phyloP scores from a whole-genome alignment of 2,113 vertebrate genomes.

The Lepus europaeus region DNA sequence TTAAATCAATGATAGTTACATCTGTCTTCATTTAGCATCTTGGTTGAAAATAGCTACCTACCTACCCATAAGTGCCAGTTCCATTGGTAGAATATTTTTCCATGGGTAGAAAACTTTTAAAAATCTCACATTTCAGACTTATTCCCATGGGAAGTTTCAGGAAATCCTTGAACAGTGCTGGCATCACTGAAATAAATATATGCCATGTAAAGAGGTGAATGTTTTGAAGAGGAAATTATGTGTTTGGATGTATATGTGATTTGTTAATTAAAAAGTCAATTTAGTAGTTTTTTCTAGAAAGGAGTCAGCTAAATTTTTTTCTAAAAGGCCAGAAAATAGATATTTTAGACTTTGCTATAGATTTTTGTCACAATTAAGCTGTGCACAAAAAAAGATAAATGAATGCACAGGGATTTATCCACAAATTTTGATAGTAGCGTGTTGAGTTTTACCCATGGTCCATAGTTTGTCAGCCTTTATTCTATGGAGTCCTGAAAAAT shows the following conservation, averaged over 20 bases:
- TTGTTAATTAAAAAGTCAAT: constrained; percentile 21
- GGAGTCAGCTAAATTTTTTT: neutral
- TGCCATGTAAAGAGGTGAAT: neutral
- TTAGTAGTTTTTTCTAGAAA: constrained; percentile 7
- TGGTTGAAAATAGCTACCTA: neutral
- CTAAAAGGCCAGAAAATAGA: neutral
- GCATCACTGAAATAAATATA: constrained; percentile 4
- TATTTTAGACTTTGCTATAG: neutral
- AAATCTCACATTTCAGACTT: neutral
- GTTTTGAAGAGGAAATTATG: constrained; percentile 1
- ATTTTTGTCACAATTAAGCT: neutral
- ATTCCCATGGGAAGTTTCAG: neutral
- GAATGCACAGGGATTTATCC: neutral
- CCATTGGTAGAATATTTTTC: neutral
- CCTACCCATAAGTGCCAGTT: neutral
- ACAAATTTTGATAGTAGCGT: neutral
- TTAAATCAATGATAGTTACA: constrained; percentile 38
- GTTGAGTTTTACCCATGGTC: neutral
- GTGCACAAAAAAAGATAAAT: neutral
- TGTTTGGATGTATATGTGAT: neutral
- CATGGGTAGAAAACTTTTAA: neutral
- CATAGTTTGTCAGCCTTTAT: neutral
- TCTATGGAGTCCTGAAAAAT: neutral
- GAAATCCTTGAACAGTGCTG: neutral
- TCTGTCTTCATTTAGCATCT: constrained; percentile 30